Evolutionary conservation across 2,888 invertebrate species (phyloP).

Genomic region (Hemaris fuciformis): DNA sequence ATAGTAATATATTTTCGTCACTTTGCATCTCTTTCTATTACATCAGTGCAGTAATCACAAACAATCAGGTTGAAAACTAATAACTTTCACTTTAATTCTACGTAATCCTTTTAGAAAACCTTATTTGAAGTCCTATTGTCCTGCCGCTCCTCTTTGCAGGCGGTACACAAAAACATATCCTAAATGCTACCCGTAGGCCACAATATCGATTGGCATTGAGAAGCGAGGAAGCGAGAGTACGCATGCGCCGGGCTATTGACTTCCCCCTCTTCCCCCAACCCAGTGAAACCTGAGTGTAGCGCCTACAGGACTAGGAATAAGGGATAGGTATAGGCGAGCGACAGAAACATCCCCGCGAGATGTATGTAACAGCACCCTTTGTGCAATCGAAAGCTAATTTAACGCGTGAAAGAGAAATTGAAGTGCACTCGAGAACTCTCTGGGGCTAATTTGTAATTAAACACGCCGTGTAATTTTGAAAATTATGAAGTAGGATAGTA

Average conservation of each 20-base stretch:
- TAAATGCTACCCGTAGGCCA: slow-evolving; percentile 19
- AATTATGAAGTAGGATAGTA: background rate
- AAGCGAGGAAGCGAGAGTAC: slow-evolving; percentile 33
- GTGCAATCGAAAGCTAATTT: background rate
- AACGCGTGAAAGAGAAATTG: background rate
- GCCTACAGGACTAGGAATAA: slow-evolving; percentile 46
- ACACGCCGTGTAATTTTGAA: background rate
- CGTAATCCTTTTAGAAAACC: slow-evolving; percentile 22
- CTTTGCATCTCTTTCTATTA: no score
- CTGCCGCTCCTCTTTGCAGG: slow-evolving; percentile 18
- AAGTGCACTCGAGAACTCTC: background rate
- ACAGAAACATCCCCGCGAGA: background rate
- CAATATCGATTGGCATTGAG: slow-evolving; percentile 16
- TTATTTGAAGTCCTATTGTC: slow-evolving; percentile 31
- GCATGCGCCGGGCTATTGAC: slow-evolving; percentile 70
- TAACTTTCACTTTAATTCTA: background rate
- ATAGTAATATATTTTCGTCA: no score
- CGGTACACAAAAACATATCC: slow-evolving; percentile 16
- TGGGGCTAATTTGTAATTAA: background rate
- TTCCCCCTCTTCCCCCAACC: slow-evolving; percentile 38
- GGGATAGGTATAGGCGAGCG: slow-evolving; percentile 14
- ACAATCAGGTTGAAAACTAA: background rate
- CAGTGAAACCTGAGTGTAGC: slow-evolving; percentile 51
- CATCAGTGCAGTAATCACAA: no score
- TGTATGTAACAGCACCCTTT: background rate